Conservation (phyloP, 2,888 invertebrate genomes). For the Acleris cristana region DNA sequence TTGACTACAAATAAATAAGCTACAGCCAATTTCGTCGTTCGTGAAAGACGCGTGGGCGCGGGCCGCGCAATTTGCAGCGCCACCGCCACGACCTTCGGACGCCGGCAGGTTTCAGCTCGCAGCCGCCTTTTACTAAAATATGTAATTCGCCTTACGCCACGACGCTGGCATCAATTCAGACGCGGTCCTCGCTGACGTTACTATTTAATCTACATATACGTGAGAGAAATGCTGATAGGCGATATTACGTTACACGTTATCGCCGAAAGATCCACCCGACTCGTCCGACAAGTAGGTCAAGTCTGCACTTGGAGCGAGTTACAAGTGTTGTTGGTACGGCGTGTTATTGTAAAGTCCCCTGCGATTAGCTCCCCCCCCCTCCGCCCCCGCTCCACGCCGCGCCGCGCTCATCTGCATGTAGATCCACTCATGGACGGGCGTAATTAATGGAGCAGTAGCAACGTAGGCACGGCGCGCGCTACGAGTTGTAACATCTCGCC, state of each 20-base stretch:
- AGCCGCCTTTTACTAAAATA: no score
- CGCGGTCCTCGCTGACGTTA: slow-evolving; percentile 5
- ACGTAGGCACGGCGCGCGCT: background rate
- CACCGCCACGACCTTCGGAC: no score
- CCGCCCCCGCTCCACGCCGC: background rate
- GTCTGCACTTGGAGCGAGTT: background rate
- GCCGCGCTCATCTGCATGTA: background rate
- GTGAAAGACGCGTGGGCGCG: no score
- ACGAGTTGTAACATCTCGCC: background rate
- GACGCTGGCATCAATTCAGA: slow-evolving; percentile 1
- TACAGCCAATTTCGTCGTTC: no score
- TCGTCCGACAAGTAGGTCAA: background rate
- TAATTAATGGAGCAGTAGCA: background rate
- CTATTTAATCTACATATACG: slow-evolving; percentile 14
- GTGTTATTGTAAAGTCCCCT: background rate
- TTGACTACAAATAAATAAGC: no score
- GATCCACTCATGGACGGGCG: background rate
- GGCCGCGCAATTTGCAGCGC: no score
- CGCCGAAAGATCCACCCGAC: background rate
- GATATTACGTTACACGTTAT: background rate
- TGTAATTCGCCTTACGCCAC: background rate
- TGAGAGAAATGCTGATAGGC: slow-evolving; percentile 3
- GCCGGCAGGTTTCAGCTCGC: no score
- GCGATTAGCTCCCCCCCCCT: background rate
- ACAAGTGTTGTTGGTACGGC: background rate